Evolutionary conservation across 2,113 vertebrate genomes (phyloP), one percentile per base, ranked within the genome.

Genomic region (Catagonus wagneri): DNA sequence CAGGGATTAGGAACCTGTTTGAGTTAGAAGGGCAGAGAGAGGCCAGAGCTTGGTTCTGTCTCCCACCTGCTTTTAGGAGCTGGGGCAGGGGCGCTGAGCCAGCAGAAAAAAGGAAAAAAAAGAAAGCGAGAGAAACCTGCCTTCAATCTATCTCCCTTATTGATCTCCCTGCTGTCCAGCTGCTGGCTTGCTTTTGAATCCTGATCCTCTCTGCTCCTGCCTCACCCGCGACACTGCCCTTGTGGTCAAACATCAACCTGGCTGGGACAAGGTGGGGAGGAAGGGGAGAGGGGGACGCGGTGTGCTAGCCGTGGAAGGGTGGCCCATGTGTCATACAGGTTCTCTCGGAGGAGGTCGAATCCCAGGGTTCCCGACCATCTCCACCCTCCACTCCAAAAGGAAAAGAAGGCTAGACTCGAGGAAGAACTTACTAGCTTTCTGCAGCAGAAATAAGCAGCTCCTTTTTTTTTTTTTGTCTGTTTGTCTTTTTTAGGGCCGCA

Each of bases 1-100:
- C 94, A 76, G 93, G 97, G 98, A 98, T 98, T 98, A 98, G 95
- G 89, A 97, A 96, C 93, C 97, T 98, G 98, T 98, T 98, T 98
- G 97, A 98, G 85, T 98, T 97, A 96, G 90, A 97, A 97, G 97
- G 88, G 91, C 93, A 97, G 87, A 90, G 61, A 91, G 94, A 93
- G 97, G 97, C 94, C 94, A 97, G 95, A 86, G 72, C 92, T 93
- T 81, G 80, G 56, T 75, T 97, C 68, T 93, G 93, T 61, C 89
- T 69, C 88, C 89, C 94, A 96, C 95, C 96, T 97, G 98, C 92
- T 97, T 60, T 56, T 60, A 94, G 88, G 94, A 95, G 75, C 78
- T 76, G 87, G 61, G 83, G 16, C 0, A 0, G 44, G 36, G 88
- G 86, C 5, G 3, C 93, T 83, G 88, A 95, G 93, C 88, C 90